A percentile compares a stretch with the other conserved stretches of the same genome.
Evolutionary conservation across 1,140 invertebrate species (phyloP).

Genomic region (Latrodectus geometricus): DNA sequence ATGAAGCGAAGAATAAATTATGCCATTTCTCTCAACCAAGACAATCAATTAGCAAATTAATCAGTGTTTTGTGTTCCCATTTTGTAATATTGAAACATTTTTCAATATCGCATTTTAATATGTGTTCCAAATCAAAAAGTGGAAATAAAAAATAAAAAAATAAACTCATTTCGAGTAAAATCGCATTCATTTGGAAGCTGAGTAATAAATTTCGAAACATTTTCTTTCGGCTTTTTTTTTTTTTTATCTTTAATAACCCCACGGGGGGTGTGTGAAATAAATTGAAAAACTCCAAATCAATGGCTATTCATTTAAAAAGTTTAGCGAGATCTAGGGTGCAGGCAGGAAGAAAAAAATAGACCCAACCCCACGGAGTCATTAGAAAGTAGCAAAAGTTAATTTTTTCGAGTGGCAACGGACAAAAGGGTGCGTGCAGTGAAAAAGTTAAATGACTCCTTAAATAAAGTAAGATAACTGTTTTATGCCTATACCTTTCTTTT

Average conservation of each 20-base stretch:
- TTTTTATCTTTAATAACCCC: slow-evolving; percentile 54
- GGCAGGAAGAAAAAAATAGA: slow-evolving; percentile 11
- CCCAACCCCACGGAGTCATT: slow-evolving; percentile 56
- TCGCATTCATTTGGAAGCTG: slow-evolving; percentile 45
- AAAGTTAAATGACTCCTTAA: slow-evolving; percentile 60
- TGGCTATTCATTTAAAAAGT: slow-evolving; percentile 53
- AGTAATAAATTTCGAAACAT: slow-evolving; percentile 42
- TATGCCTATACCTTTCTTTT: slow-evolving; percentile 18
- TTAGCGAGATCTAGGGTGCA: background rate
- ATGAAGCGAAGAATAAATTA: slow-evolving; percentile 36
- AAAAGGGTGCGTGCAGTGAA: slow-evolving; percentile 16
- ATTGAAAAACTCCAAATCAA: slow-evolving; percentile 62
- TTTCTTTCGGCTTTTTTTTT: slow-evolving; percentile 25
- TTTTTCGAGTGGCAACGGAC: slow-evolving; percentile 46
- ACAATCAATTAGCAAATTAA: slow-evolving; percentile 60
- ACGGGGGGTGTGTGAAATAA: slow-evolving; percentile 32
- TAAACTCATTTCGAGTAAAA: slow-evolving; percentile 44
- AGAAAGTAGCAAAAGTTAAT: slow-evolving; percentile 57
- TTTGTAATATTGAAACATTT: slow-evolving; percentile 54
- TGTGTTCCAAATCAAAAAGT: background rate
- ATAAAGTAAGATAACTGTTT: slow-evolving; percentile 62
- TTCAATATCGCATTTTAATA: slow-evolving; percentile 54
- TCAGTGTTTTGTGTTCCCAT: slow-evolving; percentile 49
- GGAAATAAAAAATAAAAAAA: background rate
- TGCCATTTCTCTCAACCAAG: slow-evolving; percentile 35